Percentiles rank a stretch among this genome's conserved stretches.
Conservation (phyloP, 2,888 invertebrate species). For the Tetragonisca angustula region DNA sequence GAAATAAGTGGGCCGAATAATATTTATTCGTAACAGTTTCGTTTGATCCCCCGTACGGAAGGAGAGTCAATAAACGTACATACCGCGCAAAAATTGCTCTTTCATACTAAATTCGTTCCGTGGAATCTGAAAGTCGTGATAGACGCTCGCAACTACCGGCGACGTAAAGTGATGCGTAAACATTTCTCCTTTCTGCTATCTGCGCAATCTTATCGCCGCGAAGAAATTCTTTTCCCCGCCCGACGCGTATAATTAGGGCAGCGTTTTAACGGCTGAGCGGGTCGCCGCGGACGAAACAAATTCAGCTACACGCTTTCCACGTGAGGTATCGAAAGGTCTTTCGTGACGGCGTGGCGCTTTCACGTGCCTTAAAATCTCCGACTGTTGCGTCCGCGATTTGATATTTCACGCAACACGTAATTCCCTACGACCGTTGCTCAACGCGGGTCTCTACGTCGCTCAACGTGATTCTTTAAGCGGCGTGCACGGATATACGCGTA, state of each 20-base stretch:
- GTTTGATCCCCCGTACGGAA: background rate
- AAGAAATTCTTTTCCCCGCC: conserved; percentile 49
- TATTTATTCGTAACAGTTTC: too few species aligned
- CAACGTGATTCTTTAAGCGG: background rate
- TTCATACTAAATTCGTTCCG: background rate
- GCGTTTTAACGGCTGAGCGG: background rate
- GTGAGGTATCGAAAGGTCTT: background rate
- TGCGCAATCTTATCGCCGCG: conserved; percentile 49
- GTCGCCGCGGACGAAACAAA: background rate
- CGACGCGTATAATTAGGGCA: conserved; percentile 48
- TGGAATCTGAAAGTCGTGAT: background rate
- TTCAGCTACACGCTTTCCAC: background rate
- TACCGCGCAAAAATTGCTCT: background rate
- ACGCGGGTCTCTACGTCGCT: too few species aligned
- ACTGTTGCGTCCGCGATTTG: conserved; percentile 3
- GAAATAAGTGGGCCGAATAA: too few species aligned
- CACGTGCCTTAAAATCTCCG: background rate
- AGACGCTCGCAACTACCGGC: background rate
- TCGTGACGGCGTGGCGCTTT: too few species aligned
- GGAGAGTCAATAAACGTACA: background rate
- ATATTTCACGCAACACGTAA: background rate
- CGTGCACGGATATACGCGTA: background rate
- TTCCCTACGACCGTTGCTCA: background rate
- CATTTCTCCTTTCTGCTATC: conserved; percentile 53
- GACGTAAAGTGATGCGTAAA: conserved; percentile 18